Percentiles rank a stretch among this genome's conserved stretches.
phyloP scores from a whole-genome alignment of 2,888 invertebrate species.

The Rugalucina vietnamica region DNA sequence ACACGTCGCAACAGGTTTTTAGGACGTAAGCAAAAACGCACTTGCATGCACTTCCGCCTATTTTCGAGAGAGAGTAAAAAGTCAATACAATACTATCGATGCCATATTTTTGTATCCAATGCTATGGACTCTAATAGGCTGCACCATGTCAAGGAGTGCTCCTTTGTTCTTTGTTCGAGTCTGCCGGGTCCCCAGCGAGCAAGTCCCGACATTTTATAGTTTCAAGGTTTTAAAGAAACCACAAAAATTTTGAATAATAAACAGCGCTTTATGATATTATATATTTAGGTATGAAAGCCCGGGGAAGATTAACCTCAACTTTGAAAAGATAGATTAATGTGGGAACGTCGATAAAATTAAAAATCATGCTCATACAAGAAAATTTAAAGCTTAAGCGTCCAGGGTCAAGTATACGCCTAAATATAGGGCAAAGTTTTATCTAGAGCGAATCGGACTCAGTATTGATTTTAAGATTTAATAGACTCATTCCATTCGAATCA shows the following conservation, averaged over 20 bases:
- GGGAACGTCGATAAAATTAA: constrained; percentile 7
- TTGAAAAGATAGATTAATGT: constrained; percentile 4
- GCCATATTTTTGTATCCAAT: too few species aligned
- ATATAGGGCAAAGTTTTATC: too few species aligned
- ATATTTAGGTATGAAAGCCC: not conserved
- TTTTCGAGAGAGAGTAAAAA: too few species aligned
- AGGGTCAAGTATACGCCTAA: too few species aligned
- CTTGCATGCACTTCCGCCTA: too few species aligned
- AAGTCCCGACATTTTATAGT: not conserved
- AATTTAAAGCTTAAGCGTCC: too few species aligned
- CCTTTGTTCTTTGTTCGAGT: too few species aligned
- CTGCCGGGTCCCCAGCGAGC: not conserved
- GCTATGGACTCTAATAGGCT: too few species aligned
- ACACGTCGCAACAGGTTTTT: too few species aligned
- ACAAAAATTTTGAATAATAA: constrained; percentile 9
- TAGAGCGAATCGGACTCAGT: not conserved
- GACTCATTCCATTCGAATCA: not conserved
- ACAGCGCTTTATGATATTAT: not conserved
- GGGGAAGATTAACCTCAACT: constrained; percentile 1
- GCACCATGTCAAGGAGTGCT: too few species aligned
- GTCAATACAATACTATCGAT: too few species aligned
- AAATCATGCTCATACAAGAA: constrained; percentile 3
- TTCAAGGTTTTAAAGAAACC: not conserved
- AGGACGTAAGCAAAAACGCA: too few species aligned
- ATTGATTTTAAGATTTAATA: not conserved